Percentiles rank a stretch among this genome's conserved stretches.
Evolutionary conservation across 2,797 vertebrate species (phyloP).

Genomic region (Salarias fasciatus): DNA sequence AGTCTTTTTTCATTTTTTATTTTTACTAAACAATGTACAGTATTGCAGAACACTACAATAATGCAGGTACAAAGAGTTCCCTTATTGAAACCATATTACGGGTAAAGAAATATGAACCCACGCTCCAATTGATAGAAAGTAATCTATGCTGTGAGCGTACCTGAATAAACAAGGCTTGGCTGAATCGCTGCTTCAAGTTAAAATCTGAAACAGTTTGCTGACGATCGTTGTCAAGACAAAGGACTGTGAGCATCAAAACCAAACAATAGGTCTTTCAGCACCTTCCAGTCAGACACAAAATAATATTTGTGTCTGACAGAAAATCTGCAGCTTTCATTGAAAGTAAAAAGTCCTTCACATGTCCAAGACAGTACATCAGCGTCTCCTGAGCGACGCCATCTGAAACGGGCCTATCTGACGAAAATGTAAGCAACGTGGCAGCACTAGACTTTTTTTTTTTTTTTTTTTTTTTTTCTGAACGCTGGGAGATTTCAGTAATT

Average conservation of each 20-base stretch:
- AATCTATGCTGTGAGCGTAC: conserved; percentile 2
- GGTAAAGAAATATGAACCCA: conserved; percentile 15
- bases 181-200: too few relatives aligned
- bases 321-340: background rate
- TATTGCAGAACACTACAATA: conserved; percentile 1
- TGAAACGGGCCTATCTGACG: background rate
- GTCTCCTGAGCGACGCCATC: background rate
- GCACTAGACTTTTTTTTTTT: background rate
- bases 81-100: conserved; percentile 3
- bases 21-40: conserved; percentile 12
- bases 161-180: background rate
- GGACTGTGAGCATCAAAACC: background rate
- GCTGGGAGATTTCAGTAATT: background rate
- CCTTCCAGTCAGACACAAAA: background rate
- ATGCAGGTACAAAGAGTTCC: conserved; percentile 27
- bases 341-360: background rate
- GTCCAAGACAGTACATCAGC: background rate
- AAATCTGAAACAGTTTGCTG: background rate
- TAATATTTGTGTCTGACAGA: too few relatives aligned
- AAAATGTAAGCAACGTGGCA: background rate
- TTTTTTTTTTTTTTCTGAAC: background rate
- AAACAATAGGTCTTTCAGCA: background rate
- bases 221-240: background rate
- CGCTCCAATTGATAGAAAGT: conserved; percentile 12
- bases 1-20: background rate